phyloP scores from a whole-genome alignment of 2,888 invertebrate species.

The Tryphoninae sp. region DNA sequence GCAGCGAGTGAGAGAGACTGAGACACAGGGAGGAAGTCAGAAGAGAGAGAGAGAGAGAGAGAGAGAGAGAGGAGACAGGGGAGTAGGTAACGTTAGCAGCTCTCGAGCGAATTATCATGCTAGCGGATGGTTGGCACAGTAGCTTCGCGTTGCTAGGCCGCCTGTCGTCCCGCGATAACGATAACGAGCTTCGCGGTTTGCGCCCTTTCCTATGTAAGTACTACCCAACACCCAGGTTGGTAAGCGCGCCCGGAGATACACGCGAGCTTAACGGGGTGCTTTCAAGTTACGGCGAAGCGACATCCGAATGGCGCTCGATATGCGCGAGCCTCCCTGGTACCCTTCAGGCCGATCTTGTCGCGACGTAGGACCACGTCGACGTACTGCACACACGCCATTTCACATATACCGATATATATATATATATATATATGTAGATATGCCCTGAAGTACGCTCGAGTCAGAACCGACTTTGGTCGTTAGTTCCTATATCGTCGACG shows the following conservation, averaged over 20 bases:
- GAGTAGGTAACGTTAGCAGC: slow-evolving; percentile 13
- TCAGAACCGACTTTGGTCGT: no score
- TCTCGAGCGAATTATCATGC: slow-evolving; percentile 70
- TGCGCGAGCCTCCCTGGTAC: slow-evolving; percentile 44
- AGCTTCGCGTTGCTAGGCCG: slow-evolving; percentile 61
- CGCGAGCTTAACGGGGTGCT: slow-evolving; percentile 63
- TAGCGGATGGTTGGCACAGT: slow-evolving; percentile 53
- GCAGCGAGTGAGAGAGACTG: not conserved
- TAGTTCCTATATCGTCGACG: no score
- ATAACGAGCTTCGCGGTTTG: slow-evolving; percentile 63
- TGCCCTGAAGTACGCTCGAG: not conserved
- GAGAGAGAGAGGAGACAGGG: no score
- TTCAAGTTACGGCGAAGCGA: slow-evolving; percentile 63
- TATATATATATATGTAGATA: not conserved
- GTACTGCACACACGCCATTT: not conserved
- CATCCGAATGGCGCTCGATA: slow-evolving; percentile 66
- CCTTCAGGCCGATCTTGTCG: slow-evolving; percentile 32
- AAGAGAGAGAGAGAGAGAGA: no score
- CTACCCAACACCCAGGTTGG: slow-evolving; percentile 25
- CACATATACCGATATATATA: slow-evolving; percentile 10
- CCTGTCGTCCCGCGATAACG: slow-evolving; percentile 74
- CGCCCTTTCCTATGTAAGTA: slow-evolving; percentile 61
- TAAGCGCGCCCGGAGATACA: slow-evolving; percentile 54
- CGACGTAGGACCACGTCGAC: slow-evolving; percentile 14
- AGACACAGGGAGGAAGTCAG: no score